Base-by-base conservation (phyloP, 2,888 invertebrate genomes). In the Eupithecia subfuscata region DNA sequence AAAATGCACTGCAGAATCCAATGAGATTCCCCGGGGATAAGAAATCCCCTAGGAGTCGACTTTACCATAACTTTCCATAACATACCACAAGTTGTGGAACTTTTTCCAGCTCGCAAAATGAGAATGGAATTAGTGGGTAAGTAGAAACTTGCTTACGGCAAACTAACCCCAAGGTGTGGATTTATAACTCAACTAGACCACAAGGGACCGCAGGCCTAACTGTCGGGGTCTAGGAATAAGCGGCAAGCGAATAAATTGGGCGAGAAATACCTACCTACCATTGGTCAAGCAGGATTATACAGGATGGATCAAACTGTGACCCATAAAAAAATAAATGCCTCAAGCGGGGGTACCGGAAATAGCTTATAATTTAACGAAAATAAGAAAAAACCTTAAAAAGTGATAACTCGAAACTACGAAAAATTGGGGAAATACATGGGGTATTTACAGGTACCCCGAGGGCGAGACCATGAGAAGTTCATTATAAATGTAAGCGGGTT, bases 171-270 rank as follows among this genome's bases (percentile, higher is more conserved):
- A 80, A 80, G 81, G 82, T 77, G 73, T 74, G 82, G 82, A 86
- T 85, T 85, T 86, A 85, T 83, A 85, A 84, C 85, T 83, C 52
- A 73, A 79, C 82, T 77, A 79, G 81, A 80, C 79, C 79, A 80
- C 80, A 71, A 75, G 78, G 76, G 79, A 82, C 76, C 79, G 73
- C 79, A 80, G 79, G 83, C 81, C 80, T 81, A 81, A 48, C 8
- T 73, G 43, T 40, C 71, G 40, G 12, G 1, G 8, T 30, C 72
- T 78, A 79, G 77, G 64, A 11, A 74, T 11, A 68, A 40, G 73
- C n/a, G 63, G 60, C 7, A 0, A 73, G 82, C 80, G 80, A 60
- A 69, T 71, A 65, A 16, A 30, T 64, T 16, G n/a, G 9, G 56
- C 52, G 2, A 52, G 56, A 56, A n/a, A 22, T 56, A 22, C 52